Evolutionary conservation across 2,797 vertebrate species (phyloP).

Genomic region (Scolopax rusticola): DNA sequence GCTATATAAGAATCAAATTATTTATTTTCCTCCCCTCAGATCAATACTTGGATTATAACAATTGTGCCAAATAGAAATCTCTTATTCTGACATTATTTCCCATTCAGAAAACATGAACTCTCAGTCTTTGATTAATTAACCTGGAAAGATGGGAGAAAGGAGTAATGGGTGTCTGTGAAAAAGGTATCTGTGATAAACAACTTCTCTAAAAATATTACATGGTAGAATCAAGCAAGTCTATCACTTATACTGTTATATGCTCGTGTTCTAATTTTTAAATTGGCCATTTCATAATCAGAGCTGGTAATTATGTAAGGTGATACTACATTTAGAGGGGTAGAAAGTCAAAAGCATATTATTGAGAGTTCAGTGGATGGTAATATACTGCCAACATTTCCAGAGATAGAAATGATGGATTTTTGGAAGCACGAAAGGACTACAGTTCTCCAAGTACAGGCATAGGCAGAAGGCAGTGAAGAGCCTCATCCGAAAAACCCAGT

Average conservation of each 20-base stretch:
- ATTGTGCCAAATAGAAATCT: neutral
- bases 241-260: neutral
- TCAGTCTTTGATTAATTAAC: neutral
- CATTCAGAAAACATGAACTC: neutral
- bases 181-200: neutral
- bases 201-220: neutral
- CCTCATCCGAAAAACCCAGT: fast-evolving
- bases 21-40: neutral
- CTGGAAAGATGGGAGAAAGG: neutral
- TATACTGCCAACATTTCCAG: neutral
- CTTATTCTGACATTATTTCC: neutral
- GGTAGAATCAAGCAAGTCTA: neutral
- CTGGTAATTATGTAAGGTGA: neutral
- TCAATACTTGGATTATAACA: neutral
- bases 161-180: neutral
- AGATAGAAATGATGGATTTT: neutral
- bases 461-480: neutral
- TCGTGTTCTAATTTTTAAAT: neutral
- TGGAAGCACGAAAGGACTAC: neutral
- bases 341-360: neutral
- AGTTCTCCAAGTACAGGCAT: neutral
- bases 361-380: neutral
- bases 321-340: neutral
- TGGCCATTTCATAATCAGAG: neutral
- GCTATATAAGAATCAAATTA: neutral